Percentiles rank a stretch among this genome's conserved stretches.
Evolutionary conservation across 2,888 invertebrate genomes (phyloP).

Genomic region (Criorhina ranunculi): DNA sequence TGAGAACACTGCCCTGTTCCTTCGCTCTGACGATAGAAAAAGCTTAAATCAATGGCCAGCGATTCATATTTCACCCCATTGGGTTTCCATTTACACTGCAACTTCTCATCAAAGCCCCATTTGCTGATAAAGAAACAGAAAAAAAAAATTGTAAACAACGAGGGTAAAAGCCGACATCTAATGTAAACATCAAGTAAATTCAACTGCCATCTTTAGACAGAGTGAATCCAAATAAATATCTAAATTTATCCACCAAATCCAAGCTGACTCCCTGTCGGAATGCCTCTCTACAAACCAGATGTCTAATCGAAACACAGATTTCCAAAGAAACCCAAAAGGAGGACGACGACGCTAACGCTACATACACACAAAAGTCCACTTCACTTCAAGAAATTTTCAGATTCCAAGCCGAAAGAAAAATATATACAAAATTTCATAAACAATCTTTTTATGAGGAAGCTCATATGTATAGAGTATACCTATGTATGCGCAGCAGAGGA

Average conservation of each 20-base stretch:
- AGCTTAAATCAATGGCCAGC: no score
- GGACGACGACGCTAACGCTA: neutral
- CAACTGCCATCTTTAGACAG: constrained; percentile 24
- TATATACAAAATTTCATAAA: constrained; percentile 8
- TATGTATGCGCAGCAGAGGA: no score
- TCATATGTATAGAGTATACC: no score
- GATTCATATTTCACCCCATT: neutral
- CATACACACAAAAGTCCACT: constrained; percentile 4
- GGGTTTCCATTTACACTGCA: no score
- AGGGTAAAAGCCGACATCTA: neutral
- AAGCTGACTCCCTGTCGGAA: constrained; percentile 1
- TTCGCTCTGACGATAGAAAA: no score
- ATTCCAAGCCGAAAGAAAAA: constrained; percentile 4
- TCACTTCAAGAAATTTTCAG: constrained; percentile 23
- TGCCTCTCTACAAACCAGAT: constrained; percentile 18
- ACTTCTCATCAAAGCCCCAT: constrained; percentile 6
- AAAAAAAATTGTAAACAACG: neutral
- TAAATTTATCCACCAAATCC: constrained; percentile 46
- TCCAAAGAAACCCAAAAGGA: neutral
- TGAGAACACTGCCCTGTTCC: no score
- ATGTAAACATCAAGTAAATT: constrained; percentile 54
- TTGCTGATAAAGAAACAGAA: neutral
- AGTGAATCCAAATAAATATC: constrained; percentile 37
- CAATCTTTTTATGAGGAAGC: constrained; percentile 16
- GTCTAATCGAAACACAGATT: constrained; percentile 15